These are phyloP conservation scores for Typhlichthys subterraneus DNA, from an alignment of 2,797 vertebrate species.

Conservation along the genomic window DNA sequence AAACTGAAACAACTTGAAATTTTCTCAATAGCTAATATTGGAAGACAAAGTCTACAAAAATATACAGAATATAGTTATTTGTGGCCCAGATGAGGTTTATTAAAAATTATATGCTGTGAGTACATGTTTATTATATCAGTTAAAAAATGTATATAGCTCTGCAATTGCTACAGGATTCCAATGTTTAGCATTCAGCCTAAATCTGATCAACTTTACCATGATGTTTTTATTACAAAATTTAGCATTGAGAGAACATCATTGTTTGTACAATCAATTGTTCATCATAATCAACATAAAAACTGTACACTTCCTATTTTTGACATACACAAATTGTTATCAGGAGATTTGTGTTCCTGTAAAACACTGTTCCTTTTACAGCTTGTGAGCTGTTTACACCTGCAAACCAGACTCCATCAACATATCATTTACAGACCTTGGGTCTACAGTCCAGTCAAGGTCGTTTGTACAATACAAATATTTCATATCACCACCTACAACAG, in stretches of 20 bases:
- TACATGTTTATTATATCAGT: too few relatives aligned
- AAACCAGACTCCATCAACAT: background rate
- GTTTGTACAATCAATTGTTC: background rate
- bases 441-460: background rate
- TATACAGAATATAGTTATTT: background rate
- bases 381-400: background rate
- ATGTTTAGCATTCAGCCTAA: background rate
- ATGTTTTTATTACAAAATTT: conserved; percentile 4
- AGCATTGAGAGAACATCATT: background rate
- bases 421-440: background rate
- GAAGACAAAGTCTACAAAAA: too few relatives aligned
- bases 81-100: background rate
- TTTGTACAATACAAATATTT: background rate
- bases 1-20: too few relatives aligned
- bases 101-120: too few relatives aligned
- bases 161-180: conserved; percentile 11
- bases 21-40: too few relatives aligned
- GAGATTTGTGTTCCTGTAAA: background rate
- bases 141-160: background rate
- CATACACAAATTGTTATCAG: background rate
- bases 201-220: background rate
- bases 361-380: background rate
- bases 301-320: background rate
- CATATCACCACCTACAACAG: background rate
- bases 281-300: background rate